Evolutionary conservation across 2,113 vertebrate genomes (phyloP).

Genomic region (Piaya cayana): DNA sequence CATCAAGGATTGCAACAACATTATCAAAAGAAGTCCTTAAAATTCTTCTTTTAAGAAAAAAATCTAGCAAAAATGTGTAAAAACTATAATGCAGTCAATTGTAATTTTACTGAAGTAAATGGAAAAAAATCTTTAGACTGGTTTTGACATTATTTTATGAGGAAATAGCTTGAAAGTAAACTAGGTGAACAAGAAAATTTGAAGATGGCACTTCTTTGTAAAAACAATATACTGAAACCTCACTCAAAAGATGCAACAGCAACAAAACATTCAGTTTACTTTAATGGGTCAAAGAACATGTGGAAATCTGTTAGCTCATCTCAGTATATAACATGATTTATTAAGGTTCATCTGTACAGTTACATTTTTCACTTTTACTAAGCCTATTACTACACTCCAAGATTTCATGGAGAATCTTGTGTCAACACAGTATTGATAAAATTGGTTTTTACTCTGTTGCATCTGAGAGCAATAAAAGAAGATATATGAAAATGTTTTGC

Average conservation of each 20-base stretch:
- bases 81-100: neutral
- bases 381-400: neutral
- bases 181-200: neutral
- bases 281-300: neutral
- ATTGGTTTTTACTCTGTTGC: neutral
- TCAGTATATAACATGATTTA: neutral
- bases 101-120: neutral
- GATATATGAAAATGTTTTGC: neutral
- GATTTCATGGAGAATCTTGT: neutral
- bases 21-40: neutral
- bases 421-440: neutral
- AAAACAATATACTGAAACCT: neutral
- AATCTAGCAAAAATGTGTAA: neutral
- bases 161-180: neutral
- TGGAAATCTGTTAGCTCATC: neutral
- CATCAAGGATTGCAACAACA: neutral
- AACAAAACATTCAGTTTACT: neutral
- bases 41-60: neutral
- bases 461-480: slow-evolving; percentile 20
- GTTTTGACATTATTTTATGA: neutral
- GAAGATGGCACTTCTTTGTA: neutral
- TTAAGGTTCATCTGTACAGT: neutral
- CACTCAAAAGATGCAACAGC: neutral
- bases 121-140: neutral
- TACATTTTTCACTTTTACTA: slow-evolving; percentile 20